Conservation (phyloP, 2,888 invertebrate species). For the Agrotis segetum region DNA sequence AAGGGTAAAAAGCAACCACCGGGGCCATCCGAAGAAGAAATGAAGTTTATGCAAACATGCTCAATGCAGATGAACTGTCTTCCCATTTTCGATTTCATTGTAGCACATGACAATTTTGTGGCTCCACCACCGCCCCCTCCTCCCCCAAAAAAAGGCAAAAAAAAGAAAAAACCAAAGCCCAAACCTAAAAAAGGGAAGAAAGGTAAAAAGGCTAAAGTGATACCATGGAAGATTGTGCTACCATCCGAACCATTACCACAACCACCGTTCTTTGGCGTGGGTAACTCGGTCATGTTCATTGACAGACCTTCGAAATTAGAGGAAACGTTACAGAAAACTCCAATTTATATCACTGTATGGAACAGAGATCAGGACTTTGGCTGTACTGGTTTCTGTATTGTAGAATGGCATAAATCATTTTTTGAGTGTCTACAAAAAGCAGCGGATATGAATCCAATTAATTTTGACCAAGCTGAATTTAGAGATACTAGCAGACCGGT, state of each 20-base stretch:
- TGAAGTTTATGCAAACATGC: slow-evolving; percentile 87
- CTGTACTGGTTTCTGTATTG: slow-evolving; percentile 82
- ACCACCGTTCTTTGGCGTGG: slow-evolving; percentile 87
- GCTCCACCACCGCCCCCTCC: slow-evolving; percentile 85
- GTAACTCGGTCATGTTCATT: slow-evolving; percentile 85
- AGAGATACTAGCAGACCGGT: slow-evolving; percentile 80
- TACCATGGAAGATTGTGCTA: slow-evolving; percentile 75
- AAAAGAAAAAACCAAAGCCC: slow-evolving; percentile 54
- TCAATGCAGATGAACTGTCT: slow-evolving; percentile 86
- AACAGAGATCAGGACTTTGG: slow-evolving; percentile 85
- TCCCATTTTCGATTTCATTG: slow-evolving; percentile 85
- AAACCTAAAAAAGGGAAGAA: slow-evolving; percentile 75
- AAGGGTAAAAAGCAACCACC: slow-evolving; percentile 84
- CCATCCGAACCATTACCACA: slow-evolving; percentile 88
- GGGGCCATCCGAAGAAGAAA: slow-evolving; percentile 86
- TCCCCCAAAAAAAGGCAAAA: slow-evolving; percentile 75
- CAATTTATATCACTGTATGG: slow-evolving; percentile 86
- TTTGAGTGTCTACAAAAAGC: slow-evolving; percentile 80
- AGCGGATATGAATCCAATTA: slow-evolving; percentile 80
- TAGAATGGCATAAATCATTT: slow-evolving; percentile 85
- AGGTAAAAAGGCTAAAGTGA: slow-evolving; percentile 74
- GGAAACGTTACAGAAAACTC: slow-evolving; percentile 82
- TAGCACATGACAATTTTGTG: slow-evolving; percentile 88
- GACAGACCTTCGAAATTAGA: slow-evolving; percentile 84
- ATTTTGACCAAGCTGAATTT: slow-evolving; percentile 84